Evolutionary conservation across 2,113 vertebrate species (phyloP).

Genomic region (Cavia aperea): DNA sequence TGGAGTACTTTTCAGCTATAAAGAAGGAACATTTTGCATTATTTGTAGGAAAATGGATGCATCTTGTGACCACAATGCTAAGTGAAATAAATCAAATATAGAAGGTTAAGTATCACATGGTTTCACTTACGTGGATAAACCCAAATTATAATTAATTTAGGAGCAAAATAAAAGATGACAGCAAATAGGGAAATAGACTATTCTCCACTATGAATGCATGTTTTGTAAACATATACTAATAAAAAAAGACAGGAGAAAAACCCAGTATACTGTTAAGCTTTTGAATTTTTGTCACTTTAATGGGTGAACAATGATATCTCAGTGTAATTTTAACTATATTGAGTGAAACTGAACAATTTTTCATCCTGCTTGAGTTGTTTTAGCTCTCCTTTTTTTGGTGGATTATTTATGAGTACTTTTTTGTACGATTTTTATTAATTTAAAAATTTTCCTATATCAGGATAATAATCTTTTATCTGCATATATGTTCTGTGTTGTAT

Average conservation of each 20-base stretch:
- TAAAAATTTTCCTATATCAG: background rate
- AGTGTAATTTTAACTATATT: background rate
- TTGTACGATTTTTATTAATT: constrained; percentile 19
- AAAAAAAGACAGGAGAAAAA: background rate
- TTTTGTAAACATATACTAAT: background rate
- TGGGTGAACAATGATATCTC: background rate
- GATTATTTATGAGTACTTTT: background rate
- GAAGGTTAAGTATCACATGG: background rate
- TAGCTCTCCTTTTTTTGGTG: background rate
- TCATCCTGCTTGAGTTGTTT: background rate
- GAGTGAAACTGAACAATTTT: constrained; percentile 22
- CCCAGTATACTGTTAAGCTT: background rate
- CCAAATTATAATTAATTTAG: background rate
- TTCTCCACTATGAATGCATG: background rate
- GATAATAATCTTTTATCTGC: background rate
- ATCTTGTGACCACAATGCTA: background rate
- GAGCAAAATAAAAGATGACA: background rate
- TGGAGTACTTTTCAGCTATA: background rate
- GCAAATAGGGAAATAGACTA: background rate
- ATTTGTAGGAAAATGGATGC: background rate
- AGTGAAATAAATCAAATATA: background rate
- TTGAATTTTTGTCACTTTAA: constrained; percentile 13
- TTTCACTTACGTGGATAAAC: background rate
- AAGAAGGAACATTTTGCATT: background rate
- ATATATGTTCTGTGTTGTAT: background rate